Conservation (phyloP, 2,888 invertebrate genomes). For the Copidosoma aretas region DNA sequence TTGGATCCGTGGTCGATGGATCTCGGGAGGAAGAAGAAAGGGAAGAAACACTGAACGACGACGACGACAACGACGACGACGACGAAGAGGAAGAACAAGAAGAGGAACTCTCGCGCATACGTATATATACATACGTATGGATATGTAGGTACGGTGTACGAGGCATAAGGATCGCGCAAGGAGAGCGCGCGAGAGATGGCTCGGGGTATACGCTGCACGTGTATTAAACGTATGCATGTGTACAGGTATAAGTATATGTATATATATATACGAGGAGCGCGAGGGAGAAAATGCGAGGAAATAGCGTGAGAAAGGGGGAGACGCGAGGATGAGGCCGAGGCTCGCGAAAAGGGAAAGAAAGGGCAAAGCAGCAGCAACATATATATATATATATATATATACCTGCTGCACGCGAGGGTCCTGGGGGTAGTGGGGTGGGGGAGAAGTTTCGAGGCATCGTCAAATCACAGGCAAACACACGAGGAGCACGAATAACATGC, state of each 20-base stretch:
- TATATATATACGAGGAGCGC: neutral
- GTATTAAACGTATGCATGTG: no score
- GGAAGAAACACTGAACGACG: constrained; percentile 2
- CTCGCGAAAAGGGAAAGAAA: neutral
- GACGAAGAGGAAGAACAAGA: neutral
- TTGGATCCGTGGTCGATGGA: constrained; percentile 10
- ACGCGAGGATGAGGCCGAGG: constrained; percentile 27
- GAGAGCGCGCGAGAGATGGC: no score
- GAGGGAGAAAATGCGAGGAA: constrained; percentile 4
- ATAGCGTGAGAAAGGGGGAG: constrained; percentile 24
- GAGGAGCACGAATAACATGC: constrained; percentile 23
- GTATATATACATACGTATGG: no score
- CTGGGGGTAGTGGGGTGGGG: no score
- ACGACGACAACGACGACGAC: constrained; percentile 6
- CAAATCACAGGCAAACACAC: constrained; percentile 42
- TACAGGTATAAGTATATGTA: neutral
- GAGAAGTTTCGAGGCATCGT: constrained; percentile 33
- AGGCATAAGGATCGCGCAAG: neutral
- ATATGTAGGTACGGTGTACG: no score
- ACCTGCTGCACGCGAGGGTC: constrained; percentile 24
- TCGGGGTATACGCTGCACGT: no score
- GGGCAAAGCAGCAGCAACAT: no score
- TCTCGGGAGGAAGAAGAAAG: constrained; percentile 23
- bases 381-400: no score
- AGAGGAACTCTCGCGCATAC: neutral